Evolutionary conservation across 2,888 invertebrate genomes (phyloP).

Genomic region (Drosophila trichaetosa): DNA sequence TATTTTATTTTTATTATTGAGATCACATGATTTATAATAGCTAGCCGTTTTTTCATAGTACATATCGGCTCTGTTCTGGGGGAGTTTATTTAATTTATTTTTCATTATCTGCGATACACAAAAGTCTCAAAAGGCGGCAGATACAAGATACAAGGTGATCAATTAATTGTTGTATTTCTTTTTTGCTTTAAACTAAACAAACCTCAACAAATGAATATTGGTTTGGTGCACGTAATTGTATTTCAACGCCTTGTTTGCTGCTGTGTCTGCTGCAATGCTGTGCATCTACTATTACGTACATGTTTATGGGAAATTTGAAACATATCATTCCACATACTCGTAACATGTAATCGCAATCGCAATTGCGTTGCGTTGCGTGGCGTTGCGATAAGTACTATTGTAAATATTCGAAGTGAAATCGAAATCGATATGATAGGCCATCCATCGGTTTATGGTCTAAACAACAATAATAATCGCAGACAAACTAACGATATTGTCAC

Average conservation of each 20-base stretch:
- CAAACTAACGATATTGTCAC: slow-evolving; percentile 15
- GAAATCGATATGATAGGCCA: slow-evolving; percentile 27
- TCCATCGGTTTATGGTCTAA: slow-evolving; percentile 35
- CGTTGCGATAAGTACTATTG: slow-evolving; percentile 34
- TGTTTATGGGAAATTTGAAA: slow-evolving; percentile 24
- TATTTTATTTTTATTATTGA: not conserved
- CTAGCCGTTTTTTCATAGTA: not conserved
- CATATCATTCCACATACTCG: slow-evolving; percentile 6
- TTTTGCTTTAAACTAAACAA: slow-evolving; percentile 34
- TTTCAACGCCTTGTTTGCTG: not conserved
- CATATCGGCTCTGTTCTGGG: slow-evolving; percentile 5
- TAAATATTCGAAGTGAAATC: slow-evolving; percentile 40
- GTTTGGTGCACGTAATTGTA: slow-evolving; percentile 47
- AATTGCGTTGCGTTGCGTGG: slow-evolving; percentile 25
- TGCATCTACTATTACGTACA: not conserved
- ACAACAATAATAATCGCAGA: slow-evolving; percentile 21
- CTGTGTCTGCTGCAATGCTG: not conserved
- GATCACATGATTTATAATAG: slow-evolving; percentile 24
- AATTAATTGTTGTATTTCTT: slow-evolving; percentile 23
- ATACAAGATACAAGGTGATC: slow-evolving; percentile 16
- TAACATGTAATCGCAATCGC: slow-evolving; percentile 30
- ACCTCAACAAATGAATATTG: slow-evolving; percentile 23
- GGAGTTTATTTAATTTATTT: not conserved
- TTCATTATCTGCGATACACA: slow-evolving; percentile 21
- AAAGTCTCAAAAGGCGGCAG: not conserved